These are phyloP conservation scores for Scyliorhinus canicula DNA, from an alignment of 2,797 vertebrate species.

Conservation along the genomic window DNA sequence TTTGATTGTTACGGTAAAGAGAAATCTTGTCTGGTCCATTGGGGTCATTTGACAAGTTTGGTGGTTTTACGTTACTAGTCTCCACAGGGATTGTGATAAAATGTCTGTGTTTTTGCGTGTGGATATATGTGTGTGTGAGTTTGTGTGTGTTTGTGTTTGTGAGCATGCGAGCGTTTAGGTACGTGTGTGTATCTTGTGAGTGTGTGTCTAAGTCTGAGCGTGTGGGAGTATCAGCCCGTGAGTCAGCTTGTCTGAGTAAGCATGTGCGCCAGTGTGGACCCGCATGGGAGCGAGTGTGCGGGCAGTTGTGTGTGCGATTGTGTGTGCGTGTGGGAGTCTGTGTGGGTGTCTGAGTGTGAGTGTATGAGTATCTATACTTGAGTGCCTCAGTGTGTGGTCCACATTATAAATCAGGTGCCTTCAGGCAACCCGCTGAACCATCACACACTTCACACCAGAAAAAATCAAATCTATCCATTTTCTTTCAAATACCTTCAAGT, in stretches of 20 bases:
- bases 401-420: neutral
- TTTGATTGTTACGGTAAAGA: too few relatives aligned
- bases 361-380: neutral
- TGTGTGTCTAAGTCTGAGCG: neutral
- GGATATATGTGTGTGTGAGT: neutral
- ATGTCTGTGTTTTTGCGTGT: too few relatives aligned
- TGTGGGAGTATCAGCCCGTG: neutral
- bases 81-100: too few relatives aligned
- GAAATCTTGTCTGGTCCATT: too few relatives aligned
- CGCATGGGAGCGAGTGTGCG: too few relatives aligned
- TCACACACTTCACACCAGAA: conserved; percentile 12
- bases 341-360: neutral
- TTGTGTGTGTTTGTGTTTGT: neutral
- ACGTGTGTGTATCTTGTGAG: neutral
- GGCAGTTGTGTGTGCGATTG: neutral
- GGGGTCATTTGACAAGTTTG: too few relatives aligned
- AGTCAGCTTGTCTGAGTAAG: too few relatives aligned
- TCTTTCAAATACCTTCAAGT: conserved; percentile 28
- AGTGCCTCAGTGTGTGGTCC: conserved; percentile 23
- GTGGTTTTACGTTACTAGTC: too few relatives aligned
- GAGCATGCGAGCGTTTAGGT: neutral
- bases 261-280: too few relatives aligned
- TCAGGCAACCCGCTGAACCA: neutral
- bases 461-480: conserved; percentile 23
- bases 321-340: neutral